phyloP scores from a whole-genome alignment of 2,888 invertebrate genomes.

The Horisme vitalbata region DNA sequence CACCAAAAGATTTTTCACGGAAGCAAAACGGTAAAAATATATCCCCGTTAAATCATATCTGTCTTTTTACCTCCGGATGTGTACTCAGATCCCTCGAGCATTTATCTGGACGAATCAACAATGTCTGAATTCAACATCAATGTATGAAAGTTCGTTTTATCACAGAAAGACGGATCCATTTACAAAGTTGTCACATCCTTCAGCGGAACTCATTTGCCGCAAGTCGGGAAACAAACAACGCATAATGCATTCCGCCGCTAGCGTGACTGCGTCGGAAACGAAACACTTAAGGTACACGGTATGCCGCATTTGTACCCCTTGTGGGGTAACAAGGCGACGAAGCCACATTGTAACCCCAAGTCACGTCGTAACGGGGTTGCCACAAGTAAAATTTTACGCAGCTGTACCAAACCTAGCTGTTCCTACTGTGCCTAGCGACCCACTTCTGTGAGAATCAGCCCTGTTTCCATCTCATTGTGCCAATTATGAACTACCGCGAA shows the following conservation, averaged over 20 bases:
- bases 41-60: too few relatives aligned
- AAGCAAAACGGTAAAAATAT: too few relatives aligned
- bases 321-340: constrained; percentile 44
- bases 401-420: constrained; percentile 45
- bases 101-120: too few relatives aligned
- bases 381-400: constrained; percentile 67
- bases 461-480: constrained; percentile 40
- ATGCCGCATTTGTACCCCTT: constrained; percentile 46
- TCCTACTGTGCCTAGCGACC: constrained; percentile 37
- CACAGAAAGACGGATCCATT: not conserved
- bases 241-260: constrained; percentile 24
- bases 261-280: constrained; percentile 27
- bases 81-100: too few relatives aligned
- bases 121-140: too few relatives aligned
- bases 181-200: constrained; percentile 1
- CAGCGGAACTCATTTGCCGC: constrained; percentile 18
- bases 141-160: too few relatives aligned
- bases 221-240: constrained; percentile 13
- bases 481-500: constrained; percentile 37
- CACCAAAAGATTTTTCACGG: too few relatives aligned
- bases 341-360: constrained; percentile 48
- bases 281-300: constrained; percentile 41
- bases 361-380: constrained; percentile 59
- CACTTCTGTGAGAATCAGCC: constrained; percentile 48
- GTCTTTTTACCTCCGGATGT: too few relatives aligned